Conservation (phyloP, 2,888 invertebrate genomes). For the Apoda limacodes region DNA sequence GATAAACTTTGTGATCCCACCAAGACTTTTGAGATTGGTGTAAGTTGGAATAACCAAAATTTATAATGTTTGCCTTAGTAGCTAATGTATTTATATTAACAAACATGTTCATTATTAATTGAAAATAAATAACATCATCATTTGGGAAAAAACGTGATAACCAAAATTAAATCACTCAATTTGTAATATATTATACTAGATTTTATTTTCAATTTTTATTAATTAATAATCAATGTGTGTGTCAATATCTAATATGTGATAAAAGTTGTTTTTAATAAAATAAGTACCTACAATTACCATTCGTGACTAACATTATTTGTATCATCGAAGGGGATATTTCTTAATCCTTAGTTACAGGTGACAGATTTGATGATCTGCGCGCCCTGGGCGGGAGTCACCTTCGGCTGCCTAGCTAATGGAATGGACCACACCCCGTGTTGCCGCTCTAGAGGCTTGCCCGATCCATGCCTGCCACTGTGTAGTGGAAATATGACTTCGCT, state of each 20-base stretch:
- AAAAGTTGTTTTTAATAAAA: no score
- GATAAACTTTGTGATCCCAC: conserved; percentile 85
- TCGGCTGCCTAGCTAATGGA: conserved; percentile 82
- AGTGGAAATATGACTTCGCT: conserved; percentile 82
- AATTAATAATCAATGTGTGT: no score
- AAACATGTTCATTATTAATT: no score
- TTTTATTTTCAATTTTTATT: no score
- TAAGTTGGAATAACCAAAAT: conserved; percentile 39
- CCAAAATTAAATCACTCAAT: no score
- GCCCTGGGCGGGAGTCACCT: conserved; percentile 86
- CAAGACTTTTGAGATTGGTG: conserved; percentile 58
- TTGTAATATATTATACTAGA: no score
- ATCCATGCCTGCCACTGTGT: conserved; percentile 81
- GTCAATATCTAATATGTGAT: no score
- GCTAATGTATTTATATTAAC: no score
- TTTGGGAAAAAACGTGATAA: not conserved
- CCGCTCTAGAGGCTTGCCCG: conserved; percentile 78
- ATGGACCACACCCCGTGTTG: conserved; percentile 88
- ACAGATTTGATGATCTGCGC: conserved; percentile 92
- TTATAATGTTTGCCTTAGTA: not conserved
- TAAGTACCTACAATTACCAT: conserved; percentile 24
- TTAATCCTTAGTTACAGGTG: conserved; percentile 69
- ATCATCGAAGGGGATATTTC: conserved; percentile 34
- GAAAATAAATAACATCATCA: not conserved
- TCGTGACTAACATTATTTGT: conserved; percentile 57